Percentiles rank a stretch among this genome's conserved stretches.
phyloP scores from a whole-genome alignment of 1,140 invertebrate species.

The Cataglyphis hispanica region DNA sequence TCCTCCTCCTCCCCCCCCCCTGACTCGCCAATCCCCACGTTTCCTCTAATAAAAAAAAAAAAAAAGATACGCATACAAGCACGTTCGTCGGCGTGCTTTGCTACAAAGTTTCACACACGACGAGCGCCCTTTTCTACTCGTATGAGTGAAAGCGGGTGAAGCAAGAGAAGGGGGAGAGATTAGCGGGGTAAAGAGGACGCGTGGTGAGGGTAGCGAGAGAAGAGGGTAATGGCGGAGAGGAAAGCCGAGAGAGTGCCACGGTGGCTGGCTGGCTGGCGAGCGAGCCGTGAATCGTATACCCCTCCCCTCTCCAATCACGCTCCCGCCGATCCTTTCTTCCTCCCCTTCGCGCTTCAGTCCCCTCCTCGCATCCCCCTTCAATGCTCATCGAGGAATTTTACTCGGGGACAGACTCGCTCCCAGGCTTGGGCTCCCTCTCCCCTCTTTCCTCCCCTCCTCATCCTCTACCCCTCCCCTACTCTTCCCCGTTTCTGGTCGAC shows the following conservation, averaged over 20 bases:
- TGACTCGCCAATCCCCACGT: constrained; percentile 8
- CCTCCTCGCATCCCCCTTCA: constrained; percentile 22
- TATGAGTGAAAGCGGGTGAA: constrained; percentile 67
- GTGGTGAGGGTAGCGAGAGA: constrained; percentile 43
- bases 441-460: not conserved
- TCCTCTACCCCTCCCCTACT: too few relatives aligned
- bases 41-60: not conserved
- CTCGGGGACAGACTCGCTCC: constrained; percentile 83
- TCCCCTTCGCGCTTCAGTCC: not conserved
- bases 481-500: constrained; percentile 65
- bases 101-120: constrained; percentile 21
- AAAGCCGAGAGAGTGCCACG: constrained; percentile 81
- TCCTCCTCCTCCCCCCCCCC: constrained; percentile 1
- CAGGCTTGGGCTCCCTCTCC: constrained; percentile 71
- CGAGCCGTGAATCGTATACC: constrained; percentile 81
- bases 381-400: constrained; percentile 84
- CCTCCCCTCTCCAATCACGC: constrained; percentile 65
- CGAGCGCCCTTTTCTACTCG: constrained; percentile 74
- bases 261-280: constrained; percentile 81
- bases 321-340: constrained; percentile 13
- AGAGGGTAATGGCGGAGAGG: constrained; percentile 70
- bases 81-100: not conserved
- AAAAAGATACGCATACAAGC: constrained; percentile 24
- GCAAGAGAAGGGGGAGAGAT: not conserved
- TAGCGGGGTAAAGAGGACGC: constrained; percentile 42